Percentiles rank a stretch among this genome's conserved stretches.
Evolutionary conservation across 2,113 vertebrate species (phyloP).

Genomic region (Stigmatopora nigra): DNA sequence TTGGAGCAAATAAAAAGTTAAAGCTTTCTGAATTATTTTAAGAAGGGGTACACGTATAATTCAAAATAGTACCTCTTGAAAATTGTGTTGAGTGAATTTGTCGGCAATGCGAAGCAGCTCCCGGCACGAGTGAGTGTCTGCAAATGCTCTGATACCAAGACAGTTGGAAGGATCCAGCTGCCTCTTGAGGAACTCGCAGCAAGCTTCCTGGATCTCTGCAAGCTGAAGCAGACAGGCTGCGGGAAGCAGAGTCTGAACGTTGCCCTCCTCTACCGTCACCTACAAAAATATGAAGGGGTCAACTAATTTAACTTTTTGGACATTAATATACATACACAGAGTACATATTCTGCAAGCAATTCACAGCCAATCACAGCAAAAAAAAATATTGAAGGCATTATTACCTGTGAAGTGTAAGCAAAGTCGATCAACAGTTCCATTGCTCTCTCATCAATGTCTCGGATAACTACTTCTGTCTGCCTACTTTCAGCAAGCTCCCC

Average conservation of each 20-base stretch:
- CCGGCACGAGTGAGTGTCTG: conserved; percentile 94
- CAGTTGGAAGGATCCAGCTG: conserved; percentile 98
- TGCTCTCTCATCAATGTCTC: conserved; percentile 94
- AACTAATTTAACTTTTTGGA: background rate
- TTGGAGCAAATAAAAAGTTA: no score
- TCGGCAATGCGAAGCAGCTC: conserved; percentile 94
- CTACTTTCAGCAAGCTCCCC: conserved; percentile 94
- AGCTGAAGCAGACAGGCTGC: conserved; percentile 95
- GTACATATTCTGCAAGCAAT: background rate
- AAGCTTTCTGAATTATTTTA: no score
- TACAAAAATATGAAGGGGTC: conserved; percentile 9
- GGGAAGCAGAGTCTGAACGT: conserved; percentile 92
- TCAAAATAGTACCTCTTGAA: conserved; percentile 78
- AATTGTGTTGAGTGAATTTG: conserved; percentile 99
- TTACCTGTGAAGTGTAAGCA: conserved; percentile 90
- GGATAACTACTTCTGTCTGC: conserved; percentile 94
- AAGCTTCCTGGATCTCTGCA: conserved; percentile 97
- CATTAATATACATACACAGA: background rate
- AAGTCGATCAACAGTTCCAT: conserved; percentile 99
- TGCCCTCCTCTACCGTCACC: conserved; percentile 96
- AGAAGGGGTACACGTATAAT: no score
- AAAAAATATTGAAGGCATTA: background rate
- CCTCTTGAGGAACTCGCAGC: conserved; percentile 95
- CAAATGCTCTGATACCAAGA: conserved; percentile 94
- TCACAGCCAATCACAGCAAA: background rate